A percentile compares a stretch with the other conserved stretches of the same genome.
These are phyloP conservation scores for Pelecanoides urinatrix DNA, from an alignment of 2,113 vertebrate species.

Conservation along the genomic window DNA sequence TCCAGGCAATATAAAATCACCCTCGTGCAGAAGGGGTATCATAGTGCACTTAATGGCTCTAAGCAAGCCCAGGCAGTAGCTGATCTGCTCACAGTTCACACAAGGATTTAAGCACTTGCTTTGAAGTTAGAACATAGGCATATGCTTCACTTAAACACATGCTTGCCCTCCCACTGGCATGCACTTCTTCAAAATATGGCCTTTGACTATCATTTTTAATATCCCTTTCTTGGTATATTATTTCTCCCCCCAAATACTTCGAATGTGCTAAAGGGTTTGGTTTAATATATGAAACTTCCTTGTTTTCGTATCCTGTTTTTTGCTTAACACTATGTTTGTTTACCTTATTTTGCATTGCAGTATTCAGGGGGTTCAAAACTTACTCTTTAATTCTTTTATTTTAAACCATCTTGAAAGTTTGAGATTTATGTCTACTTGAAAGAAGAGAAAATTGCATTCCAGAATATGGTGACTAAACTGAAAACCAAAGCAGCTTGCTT, in stretches of 20 bases:
- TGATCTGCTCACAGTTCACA: background rate
- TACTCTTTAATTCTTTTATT: background rate
- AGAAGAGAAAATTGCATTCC: background rate
- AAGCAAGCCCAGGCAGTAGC: background rate
- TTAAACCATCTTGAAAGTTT: background rate
- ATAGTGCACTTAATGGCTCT: background rate
- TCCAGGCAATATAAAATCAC: background rate
- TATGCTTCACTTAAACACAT: background rate
- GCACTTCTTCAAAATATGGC: background rate
- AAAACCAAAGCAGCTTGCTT: background rate
- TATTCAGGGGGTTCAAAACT: background rate
- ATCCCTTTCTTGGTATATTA: background rate
- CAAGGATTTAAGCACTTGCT: background rate
- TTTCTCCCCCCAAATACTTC: background rate
- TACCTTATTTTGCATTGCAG: background rate
- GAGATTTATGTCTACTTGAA: background rate
- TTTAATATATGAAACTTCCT: background rate
- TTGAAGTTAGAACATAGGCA: background rate
- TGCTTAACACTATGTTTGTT: background rate
- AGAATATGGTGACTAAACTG: background rate
- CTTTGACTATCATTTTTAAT: background rate
- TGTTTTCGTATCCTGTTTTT: background rate
- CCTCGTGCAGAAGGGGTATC: background rate
- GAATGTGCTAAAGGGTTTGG: background rate
- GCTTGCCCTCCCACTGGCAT: background rate